These are phyloP conservation scores for Mesorhabditis sp. DNA, from an alignment of 2,888 invertebrate genomes.

Conservation along the genomic window DNA sequence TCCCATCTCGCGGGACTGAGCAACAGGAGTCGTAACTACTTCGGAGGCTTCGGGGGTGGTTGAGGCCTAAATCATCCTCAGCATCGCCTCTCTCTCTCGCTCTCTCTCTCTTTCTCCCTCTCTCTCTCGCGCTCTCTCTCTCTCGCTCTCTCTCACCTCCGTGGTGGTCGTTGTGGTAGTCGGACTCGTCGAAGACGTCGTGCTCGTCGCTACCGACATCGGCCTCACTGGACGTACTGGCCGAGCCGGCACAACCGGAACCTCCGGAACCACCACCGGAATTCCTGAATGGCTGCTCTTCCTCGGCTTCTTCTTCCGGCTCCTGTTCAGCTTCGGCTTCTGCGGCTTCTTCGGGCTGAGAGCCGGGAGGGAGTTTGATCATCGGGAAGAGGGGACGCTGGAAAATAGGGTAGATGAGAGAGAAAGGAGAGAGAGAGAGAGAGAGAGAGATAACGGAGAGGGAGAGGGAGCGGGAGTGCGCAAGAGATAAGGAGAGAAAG, in stretches of 20 bases:
- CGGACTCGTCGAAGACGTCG: not conserved
- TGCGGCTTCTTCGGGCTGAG: not conserved
- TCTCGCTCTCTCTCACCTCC: not conserved
- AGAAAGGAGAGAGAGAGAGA: too few species aligned
- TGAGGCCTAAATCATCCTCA: too few species aligned
- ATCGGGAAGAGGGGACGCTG: not conserved
- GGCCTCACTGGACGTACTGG: not conserved
- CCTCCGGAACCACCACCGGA: not conserved
- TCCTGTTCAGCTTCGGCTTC: not conserved
- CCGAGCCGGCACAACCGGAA: not conserved
- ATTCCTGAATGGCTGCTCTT: not conserved
- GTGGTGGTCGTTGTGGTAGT: not conserved
- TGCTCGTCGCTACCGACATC: not conserved
- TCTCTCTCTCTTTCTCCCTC: not conserved
- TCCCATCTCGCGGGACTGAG: not conserved
- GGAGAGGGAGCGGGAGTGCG: too few species aligned
- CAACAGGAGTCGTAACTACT: not conserved
- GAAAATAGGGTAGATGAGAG: not conserved
- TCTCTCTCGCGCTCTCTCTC: too few species aligned
- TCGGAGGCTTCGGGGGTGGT: too few species aligned
- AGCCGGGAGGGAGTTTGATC: not conserved
- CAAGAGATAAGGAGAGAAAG: too few species aligned
- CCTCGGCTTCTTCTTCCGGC: conserved; percentile 1
- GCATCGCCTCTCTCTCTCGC: too few species aligned
- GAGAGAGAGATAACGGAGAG: too few species aligned